Percentiles rank a stretch among this genome's conserved stretches.
Conservation (phyloP, 1,140 invertebrate species). For the Lepidurus apus region DNA sequence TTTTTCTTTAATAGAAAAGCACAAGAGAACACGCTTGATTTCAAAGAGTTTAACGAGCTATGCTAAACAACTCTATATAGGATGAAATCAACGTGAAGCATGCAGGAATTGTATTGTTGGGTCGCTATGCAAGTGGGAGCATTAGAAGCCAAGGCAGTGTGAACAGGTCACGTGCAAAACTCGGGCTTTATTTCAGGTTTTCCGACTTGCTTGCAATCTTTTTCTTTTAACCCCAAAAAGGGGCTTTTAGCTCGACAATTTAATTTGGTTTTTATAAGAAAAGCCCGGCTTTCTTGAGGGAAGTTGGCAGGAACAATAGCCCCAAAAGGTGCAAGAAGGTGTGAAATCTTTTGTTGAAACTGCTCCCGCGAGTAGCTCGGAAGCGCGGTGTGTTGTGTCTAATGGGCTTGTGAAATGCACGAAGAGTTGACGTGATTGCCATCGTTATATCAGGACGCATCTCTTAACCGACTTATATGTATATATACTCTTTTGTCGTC, state of each 20-base stretch:
- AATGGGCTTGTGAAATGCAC: constrained; percentile 21
- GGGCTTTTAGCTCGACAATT: background rate
- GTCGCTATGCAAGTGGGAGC: background rate
- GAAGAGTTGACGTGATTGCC: constrained; percentile 10
- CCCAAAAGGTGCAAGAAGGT: background rate
- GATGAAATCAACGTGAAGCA: background rate
- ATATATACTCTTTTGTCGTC: background rate
- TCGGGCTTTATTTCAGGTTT: too few species aligned
- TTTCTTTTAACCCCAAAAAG: too few species aligned
- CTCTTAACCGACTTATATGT: background rate
- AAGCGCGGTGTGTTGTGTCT: constrained; percentile 13
- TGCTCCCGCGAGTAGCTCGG: background rate
- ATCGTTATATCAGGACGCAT: background rate
- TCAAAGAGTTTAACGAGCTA: background rate
- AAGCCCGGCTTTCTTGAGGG: background rate
- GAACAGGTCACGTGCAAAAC: too few species aligned
- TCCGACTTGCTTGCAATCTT: too few species aligned
- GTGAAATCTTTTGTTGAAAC: background rate
- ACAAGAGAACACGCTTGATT: background rate
- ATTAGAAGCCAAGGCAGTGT: too few species aligned
- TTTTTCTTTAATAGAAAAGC: background rate
- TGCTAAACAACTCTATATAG: background rate
- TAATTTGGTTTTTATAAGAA: background rate
- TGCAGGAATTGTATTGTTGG: background rate
- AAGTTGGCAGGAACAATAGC: background rate